A percentile compares a stretch with the other conserved stretches of the same genome.
These are phyloP conservation scores for Oceanites oceanicus DNA, from an alignment of 2,113 vertebrate genomes.

Conservation along the genomic window DNA sequence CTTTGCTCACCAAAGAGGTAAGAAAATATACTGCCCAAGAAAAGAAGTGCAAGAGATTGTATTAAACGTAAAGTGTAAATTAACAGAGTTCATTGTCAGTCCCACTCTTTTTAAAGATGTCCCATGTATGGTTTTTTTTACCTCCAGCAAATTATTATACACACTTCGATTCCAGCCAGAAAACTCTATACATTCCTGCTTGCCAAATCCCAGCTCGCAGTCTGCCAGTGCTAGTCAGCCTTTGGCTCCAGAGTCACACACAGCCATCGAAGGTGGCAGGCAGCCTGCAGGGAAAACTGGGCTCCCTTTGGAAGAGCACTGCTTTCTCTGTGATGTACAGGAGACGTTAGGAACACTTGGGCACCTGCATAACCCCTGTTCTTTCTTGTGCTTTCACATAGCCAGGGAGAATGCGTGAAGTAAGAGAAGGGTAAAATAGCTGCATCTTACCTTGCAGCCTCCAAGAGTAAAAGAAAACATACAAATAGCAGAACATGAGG, in stretches of 20 bases:
- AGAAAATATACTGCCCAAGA: neutral
- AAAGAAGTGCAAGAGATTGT: neutral
- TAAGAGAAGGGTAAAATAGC: neutral
- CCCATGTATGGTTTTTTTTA: neutral
- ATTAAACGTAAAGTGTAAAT: neutral
- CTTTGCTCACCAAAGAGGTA: conserved; percentile 87
- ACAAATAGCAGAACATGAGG: neutral
- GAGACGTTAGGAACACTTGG: neutral
- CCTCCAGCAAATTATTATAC: neutral
- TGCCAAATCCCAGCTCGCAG: neutral
- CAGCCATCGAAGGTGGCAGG: neutral
- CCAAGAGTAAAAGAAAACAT: neutral
- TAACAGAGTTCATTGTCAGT: neutral
- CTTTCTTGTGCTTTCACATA: neutral
- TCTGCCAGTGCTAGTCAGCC: neutral
- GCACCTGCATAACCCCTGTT: neutral
- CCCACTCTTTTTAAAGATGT: neutral
- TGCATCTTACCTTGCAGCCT: neutral
- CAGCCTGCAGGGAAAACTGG: neutral
- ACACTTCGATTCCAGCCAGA: neutral
- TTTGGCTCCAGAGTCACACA: neutral
- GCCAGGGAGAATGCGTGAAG: neutral
- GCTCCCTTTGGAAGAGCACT: neutral
- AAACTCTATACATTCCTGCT: neutral
- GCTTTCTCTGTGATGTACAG: neutral